Evolutionary conservation across 2,888 invertebrate species (phyloP), one percentile per base, ranked within the genome.

Genomic region (Acrobasis suavella): DNA sequence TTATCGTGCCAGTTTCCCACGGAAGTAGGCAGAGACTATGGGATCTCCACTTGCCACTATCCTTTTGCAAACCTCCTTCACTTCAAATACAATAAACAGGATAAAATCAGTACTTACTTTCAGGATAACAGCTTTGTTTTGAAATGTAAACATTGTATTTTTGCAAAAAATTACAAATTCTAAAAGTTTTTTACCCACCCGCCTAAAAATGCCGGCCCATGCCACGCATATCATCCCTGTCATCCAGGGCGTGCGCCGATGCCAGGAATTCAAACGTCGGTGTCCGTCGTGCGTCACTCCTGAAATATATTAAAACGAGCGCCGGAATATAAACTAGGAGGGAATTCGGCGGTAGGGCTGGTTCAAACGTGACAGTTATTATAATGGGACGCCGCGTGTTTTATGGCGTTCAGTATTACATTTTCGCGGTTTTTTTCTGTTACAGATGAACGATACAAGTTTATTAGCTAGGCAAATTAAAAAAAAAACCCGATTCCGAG

Each of bases 271-370:
- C 32, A n/a, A 58, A 32, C 50, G 17, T 42, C 39, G 16, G 42
- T 58, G 42, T 58, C 39, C 17, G 54, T 14, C 58, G 49, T 37
- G 15, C 49, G 55, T 56, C 55, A 42, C 42, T 56, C 42, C 16
- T 14, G 42, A 56, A 17, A 59, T 59, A 60, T 51, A 60, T 60
- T 60, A 60, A 42, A 60, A 59, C 60, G 22, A 16, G 16, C 51
- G 51, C 8, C 60, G 14, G 60, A 51, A 60, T 60, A 60, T 60
- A 51, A 60, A 60, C 39, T 51, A 60, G 60, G 17, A 22, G 38
- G 39, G 16, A 51, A 12, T 42, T 10, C 6, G 39, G 16, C 6
- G 10, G 1, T 56, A 56, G 10, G 22, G 17, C 17, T 10, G 42
- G 17, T 42, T 42, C n/a, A 22, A 56, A 56, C 46, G 56, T 56